Base-by-base conservation (phyloP, 2,797 vertebrate species). In the Echeneis naucrates region DNA sequence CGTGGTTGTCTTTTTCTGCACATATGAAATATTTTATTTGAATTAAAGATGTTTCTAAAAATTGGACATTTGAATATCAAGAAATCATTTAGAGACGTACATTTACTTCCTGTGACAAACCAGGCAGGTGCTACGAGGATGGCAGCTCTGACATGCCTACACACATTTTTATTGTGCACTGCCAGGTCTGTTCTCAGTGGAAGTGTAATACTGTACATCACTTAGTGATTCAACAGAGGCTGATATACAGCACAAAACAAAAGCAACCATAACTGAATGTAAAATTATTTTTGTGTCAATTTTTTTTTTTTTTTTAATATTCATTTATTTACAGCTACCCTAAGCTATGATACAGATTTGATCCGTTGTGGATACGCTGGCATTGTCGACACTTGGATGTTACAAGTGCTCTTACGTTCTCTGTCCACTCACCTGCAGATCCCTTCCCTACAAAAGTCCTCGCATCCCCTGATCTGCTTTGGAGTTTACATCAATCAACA, bases 401-500 rank as follows among this genome's bases (percentile, higher is more conserved):
- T 33, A 16, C 27, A n/a, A 54, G 58, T 45, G 17, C 48, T 6
- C 26, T 54, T 24, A 30, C 9, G 48, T 10, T 55, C 12, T 47
- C 26, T 11, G 8, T 19, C 23, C 26, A 1, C 12, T 52, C 37
- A 45, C 33, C 44, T 51, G 19, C 57, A 59, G 26, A 55, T 67
- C 38, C 21, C 9, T 26, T 21, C 1, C n/a, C n/a, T 26, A 30
- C 38, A 30, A 4, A 26, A 52, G 19, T 35, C 16, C 48, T 37
- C 33, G 6, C 55, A 21, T 58, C 26, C 44, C 48, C 30, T 60
- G n/a, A 17, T 73, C 50, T 27, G 3, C 21, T 52, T 37, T 4
- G 26, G 23, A 26, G 35, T 65, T 50, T 24, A 44, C 50, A 70
- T 78, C 56, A 69, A 69, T 42, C 69, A 44, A 7, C 54, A 76